These are phyloP conservation scores for Electrophaes corylata DNA, from an alignment of 2,888 invertebrate genomes.

Conservation along the genomic window DNA sequence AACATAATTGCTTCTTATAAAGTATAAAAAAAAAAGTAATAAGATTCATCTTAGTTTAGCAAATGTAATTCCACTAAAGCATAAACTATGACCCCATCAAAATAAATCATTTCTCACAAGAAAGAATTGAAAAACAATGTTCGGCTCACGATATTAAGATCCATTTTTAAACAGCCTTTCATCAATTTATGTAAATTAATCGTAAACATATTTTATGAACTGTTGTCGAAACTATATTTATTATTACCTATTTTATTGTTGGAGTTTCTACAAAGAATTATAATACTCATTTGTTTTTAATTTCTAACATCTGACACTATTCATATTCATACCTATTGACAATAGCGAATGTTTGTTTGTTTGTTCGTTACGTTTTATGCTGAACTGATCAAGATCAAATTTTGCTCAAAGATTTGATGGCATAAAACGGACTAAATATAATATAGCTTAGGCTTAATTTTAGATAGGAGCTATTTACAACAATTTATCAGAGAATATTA, in stretches of 20 bases:
- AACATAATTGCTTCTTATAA: neutral
- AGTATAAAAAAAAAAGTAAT: neutral
- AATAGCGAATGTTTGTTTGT: neutral
- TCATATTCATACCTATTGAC: slow-evolving; percentile 12
- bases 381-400: no score
- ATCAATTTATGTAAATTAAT: slow-evolving; percentile 50
- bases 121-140: slow-evolving; percentile 1
- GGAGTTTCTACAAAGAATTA: slow-evolving; percentile 38
- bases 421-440: no score
- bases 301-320: slow-evolving; percentile 27
- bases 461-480: no score
- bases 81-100: slow-evolving; percentile 34
- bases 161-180: slow-evolving; percentile 2
- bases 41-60: slow-evolving; percentile 3
- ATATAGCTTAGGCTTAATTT: no score
- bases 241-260: slow-evolving; percentile 47
- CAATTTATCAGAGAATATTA: no score
- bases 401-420: no score
- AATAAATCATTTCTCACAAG: slow-evolving; percentile 3
- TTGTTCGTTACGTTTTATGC: neutral
- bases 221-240: slow-evolving; percentile 51
- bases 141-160: slow-evolving; percentile 5
- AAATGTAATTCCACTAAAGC: slow-evolving; percentile 13
- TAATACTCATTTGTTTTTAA: slow-evolving; percentile 39
- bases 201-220: slow-evolving; percentile 48